Conservation (phyloP, 2,797 vertebrate species). For the Paedocypris micromegethes region DNA sequence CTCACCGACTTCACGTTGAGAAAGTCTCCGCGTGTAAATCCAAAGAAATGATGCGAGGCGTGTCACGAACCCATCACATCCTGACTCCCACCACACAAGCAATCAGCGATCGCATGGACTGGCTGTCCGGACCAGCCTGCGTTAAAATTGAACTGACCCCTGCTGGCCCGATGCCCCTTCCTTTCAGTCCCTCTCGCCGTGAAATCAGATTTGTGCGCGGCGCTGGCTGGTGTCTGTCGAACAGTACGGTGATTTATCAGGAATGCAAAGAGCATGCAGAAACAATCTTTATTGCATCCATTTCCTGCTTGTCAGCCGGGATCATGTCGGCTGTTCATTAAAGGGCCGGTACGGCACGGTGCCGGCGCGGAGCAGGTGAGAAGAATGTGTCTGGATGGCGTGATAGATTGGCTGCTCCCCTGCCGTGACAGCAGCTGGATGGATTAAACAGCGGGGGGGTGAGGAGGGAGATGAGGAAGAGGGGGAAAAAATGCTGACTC, state of each 20-base stretch:
- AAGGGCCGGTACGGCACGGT: constrained; percentile 78
- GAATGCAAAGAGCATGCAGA: constrained; percentile 99
- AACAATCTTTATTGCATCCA: constrained; percentile 99
- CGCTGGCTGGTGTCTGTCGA: constrained; percentile 93
- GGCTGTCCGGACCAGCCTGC: neutral
- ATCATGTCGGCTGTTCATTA: constrained; percentile 99
- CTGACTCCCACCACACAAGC: constrained; percentile 2
- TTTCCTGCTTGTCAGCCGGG: constrained; percentile 99
- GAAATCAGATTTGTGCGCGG: constrained; percentile 98
- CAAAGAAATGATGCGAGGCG: constrained; percentile 26
- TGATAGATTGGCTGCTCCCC: constrained; percentile 99
- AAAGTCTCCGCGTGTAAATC: neutral
- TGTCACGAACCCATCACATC: constrained; percentile 20
- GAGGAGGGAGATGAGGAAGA: constrained; percentile 63
- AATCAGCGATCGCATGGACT: neutral
- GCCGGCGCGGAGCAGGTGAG: constrained; percentile 83
- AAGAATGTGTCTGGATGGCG: constrained; percentile 98
- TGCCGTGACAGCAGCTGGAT: constrained; percentile 99
- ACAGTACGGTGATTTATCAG: constrained; percentile 99
- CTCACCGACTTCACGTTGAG: constrained; percentile 39
- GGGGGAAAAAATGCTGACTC: constrained; percentile 92
- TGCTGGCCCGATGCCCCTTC: constrained; percentile 56
- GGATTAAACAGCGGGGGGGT: constrained; percentile 96
- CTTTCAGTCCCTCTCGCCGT: constrained; percentile 71
- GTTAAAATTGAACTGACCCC: constrained; percentile 40